These are phyloP conservation scores for Pipistrellus nathusii DNA, from an alignment of 2,797 vertebrate species.

Conservation along the genomic window DNA sequence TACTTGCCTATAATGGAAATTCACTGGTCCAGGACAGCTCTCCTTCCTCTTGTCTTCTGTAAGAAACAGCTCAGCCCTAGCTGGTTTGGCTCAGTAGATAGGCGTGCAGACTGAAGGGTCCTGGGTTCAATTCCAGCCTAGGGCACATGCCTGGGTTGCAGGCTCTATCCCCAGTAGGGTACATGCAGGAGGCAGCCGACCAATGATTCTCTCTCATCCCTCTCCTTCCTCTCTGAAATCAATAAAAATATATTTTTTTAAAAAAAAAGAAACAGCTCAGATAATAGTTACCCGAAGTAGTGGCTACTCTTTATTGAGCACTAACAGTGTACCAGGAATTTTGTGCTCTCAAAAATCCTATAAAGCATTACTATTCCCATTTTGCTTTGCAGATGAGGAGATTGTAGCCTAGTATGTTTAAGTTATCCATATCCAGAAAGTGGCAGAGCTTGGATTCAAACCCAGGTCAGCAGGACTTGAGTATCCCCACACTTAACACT, in stretches of 20 bases:
- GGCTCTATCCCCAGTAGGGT: no score
- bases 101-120: no score
- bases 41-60: background rate
- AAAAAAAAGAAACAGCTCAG: background rate
- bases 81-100: no score
- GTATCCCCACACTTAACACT: background rate
- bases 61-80: background rate
- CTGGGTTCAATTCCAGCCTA: no score
- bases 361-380: background rate
- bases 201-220: no score
- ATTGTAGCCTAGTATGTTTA: background rate
- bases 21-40: no score
- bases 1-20: background rate
- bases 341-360: background rate
- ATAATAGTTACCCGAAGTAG: background rate
- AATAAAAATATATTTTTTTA: no score
- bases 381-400: background rate
- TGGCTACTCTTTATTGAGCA: background rate
- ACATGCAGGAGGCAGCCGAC: background rate
- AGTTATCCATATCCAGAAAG: background rate
- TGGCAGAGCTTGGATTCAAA: conserved; percentile 29
- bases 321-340: background rate
- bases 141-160: no score
- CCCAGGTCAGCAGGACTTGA: background rate
- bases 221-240: no score